phyloP scores from a whole-genome alignment of 2,888 invertebrate species.

The Galeruca laticollis region DNA sequence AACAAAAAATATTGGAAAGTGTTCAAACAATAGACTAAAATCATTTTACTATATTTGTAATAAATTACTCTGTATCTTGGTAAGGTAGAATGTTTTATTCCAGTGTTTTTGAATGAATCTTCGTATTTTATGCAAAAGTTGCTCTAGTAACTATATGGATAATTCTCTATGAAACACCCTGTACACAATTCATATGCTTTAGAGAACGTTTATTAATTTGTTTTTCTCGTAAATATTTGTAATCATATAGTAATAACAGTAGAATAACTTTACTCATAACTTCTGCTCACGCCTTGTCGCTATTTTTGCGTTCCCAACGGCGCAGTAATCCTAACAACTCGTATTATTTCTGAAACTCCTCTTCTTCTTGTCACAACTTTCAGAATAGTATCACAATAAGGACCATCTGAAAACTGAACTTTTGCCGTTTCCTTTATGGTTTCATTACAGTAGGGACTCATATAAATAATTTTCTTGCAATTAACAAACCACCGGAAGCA shows the following conservation, averaged over 20 bases:
- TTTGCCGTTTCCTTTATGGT: not conserved
- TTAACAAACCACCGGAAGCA: not conserved
- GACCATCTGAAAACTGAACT: not conserved
- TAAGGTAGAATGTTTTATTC: too few species aligned
- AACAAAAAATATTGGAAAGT: too few species aligned
- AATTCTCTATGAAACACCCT: too few species aligned
- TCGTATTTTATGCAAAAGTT: too few species aligned
- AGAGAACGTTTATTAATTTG: not conserved
- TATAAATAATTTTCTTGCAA: slow-evolving; percentile 5
- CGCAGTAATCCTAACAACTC: not conserved
- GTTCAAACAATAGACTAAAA: too few species aligned
- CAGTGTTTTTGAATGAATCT: too few species aligned
- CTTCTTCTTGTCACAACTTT: slow-evolving; percentile 9
- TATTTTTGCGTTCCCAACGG: slow-evolving; percentile 6
- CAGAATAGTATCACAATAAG: slow-evolving; percentile 4
- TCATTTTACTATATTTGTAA: too few species aligned
- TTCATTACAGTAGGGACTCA: not conserved
- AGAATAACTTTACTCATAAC: not conserved
- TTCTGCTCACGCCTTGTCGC: not conserved
- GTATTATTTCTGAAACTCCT: slow-evolving; percentile 1
- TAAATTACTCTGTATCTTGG: too few species aligned
- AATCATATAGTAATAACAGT: not conserved
- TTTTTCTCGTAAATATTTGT: not conserved
- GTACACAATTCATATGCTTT: too few species aligned
- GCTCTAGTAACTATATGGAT: too few species aligned